A percentile compares a stretch with the other conserved stretches of the same genome.
These are phyloP conservation scores for Branchipolynoe longqiensis DNA, from an alignment of 2,888 invertebrate genomes.

Conservation along the genomic window DNA sequence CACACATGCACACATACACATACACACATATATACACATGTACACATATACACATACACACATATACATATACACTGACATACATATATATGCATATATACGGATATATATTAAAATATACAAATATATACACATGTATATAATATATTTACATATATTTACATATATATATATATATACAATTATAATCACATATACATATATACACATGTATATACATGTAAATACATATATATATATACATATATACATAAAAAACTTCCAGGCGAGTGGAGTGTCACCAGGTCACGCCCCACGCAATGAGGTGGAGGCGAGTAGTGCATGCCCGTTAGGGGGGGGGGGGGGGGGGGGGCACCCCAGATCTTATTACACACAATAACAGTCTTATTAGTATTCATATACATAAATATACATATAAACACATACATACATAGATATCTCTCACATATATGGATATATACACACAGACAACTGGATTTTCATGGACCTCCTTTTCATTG, in stretches of 20 bases:
- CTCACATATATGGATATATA: neutral
- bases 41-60: constrained; percentile 10
- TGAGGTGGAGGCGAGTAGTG: no score
- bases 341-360: no score
- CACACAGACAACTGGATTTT: neutral
- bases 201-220: neutral
- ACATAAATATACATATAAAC: neutral
- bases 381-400: neutral
- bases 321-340: no score
- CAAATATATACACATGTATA: neutral
- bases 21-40: constrained; percentile 19
- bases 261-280: no score
- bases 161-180: neutral
- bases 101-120: neutral
- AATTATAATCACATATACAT: neutral
- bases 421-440: neutral
- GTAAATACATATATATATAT: neutral
- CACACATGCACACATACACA: constrained; percentile 17
- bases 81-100: neutral
- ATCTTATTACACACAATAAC: no score
- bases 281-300: no score
- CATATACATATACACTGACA: constrained; percentile 10
- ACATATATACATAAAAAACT: neutral
- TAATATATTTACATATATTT: neutral
- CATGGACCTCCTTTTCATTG: no score